Conservation (phyloP, 2,888 invertebrate genomes). For the Standfussiana lucernea region DNA sequence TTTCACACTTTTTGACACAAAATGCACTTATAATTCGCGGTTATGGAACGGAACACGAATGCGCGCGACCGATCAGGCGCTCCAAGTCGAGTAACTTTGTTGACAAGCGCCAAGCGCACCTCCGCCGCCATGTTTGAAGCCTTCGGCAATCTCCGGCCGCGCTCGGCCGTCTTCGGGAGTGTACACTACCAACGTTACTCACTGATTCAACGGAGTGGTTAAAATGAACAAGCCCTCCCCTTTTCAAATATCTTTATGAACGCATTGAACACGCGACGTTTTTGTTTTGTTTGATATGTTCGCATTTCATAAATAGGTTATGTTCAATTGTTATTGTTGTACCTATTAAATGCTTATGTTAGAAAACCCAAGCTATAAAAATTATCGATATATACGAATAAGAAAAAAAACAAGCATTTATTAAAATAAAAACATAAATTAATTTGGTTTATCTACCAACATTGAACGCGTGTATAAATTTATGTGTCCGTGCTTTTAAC, state of each 20-base stretch:
- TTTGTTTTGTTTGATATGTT: conserved; percentile 22
- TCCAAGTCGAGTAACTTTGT: conserved; percentile 85
- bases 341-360: no score
- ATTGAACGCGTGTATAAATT: no score
- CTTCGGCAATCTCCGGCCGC: conserved; percentile 81
- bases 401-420: no score
- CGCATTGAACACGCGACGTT: conserved; percentile 22
- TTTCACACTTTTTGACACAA: conserved; percentile 74
- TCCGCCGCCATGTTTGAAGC: conserved; percentile 84
- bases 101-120: conserved; percentile 86
- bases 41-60: conserved; percentile 66
- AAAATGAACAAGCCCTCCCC: conserved; percentile 65
- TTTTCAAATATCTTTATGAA: conserved; percentile 52
- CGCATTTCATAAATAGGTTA: conserved; percentile 9
- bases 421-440: no score
- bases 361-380: no score
- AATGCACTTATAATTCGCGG: conserved; percentile 72
- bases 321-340: background rate
- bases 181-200: conserved; percentile 62
- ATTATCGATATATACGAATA: no score
- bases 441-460: no score
- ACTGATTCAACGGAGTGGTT: conserved; percentile 63
- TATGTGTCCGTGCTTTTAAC: no score
- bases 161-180: conserved; percentile 75
- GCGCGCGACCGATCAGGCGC: conserved; percentile 79